Percentiles rank a stretch among this genome's conserved stretches.
These are phyloP conservation scores for Cyprinella venusta DNA, from an alignment of 2,797 vertebrate species.

Conservation along the genomic window DNA sequence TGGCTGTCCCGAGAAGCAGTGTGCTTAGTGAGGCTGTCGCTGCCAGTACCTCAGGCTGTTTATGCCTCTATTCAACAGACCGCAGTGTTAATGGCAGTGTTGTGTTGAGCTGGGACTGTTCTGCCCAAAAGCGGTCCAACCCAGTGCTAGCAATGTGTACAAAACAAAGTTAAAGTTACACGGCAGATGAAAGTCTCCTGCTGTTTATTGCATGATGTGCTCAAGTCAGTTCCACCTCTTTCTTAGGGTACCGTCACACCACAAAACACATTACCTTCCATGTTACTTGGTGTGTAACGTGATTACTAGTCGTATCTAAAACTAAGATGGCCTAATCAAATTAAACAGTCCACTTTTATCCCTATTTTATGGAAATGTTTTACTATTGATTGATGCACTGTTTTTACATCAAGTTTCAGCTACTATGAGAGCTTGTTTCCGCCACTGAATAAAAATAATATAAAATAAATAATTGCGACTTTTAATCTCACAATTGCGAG, in stretches of 20 bases:
- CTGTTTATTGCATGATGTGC: background rate
- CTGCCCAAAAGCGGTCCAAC: background rate
- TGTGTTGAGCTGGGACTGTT: conserved; percentile 19
- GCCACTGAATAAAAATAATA: no score
- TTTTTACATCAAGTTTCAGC: no score
- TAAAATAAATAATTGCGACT: no score
- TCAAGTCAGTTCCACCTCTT: background rate
- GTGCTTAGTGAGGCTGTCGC: background rate
- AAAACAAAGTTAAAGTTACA: no score
- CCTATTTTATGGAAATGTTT: background rate
- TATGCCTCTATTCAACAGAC: background rate
- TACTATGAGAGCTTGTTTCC: no score
- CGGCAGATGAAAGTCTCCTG: background rate
- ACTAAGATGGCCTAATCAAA: background rate
- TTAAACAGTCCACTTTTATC: background rate
- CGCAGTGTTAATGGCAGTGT: conserved; percentile 29
- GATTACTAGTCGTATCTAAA: background rate
- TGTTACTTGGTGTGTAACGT: background rate
- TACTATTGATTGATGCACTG: background rate
- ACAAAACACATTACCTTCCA: background rate
- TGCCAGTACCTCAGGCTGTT: conserved; percentile 21
- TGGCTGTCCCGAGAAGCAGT: background rate
- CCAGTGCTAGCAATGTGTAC: no score
- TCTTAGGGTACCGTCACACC: background rate
- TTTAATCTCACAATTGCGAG: no score